Percentiles rank a stretch among this genome's conserved stretches.
These are phyloP conservation scores for Lampris megalopsis DNA, from an alignment of 2,113 vertebrate genomes.

Conservation along the genomic window DNA sequence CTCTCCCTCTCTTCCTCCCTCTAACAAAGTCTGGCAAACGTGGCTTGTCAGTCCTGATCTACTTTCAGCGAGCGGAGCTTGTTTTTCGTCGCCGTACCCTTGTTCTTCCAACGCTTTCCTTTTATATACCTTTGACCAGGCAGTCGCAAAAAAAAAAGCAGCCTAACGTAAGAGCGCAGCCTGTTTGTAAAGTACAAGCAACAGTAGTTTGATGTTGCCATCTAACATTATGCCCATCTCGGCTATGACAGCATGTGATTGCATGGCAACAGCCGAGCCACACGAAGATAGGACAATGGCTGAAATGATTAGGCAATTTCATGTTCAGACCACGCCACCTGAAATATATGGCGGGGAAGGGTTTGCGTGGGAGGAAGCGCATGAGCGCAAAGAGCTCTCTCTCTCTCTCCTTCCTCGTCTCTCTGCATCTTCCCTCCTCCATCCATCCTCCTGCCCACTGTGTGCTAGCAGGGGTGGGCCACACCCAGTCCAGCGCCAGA, in stretches of 20 bases:
- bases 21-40: constrained; percentile 49
- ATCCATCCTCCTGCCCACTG: constrained; percentile 47
- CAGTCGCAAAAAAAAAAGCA: constrained; percentile 27
- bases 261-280: neutral
- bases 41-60: constrained; percentile 68
- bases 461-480: constrained; percentile 44
- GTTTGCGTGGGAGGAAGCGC: constrained; percentile 53
- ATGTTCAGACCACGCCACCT: constrained; percentile 24
- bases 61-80: constrained; percentile 30
- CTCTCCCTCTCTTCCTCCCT: constrained; percentile 10
- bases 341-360: constrained; percentile 39
- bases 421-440: neutral
- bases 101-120: constrained; percentile 25
- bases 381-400: constrained; percentile 14
- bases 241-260: constrained; percentile 17
- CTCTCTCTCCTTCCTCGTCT: constrained; percentile 23
- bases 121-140: constrained; percentile 48
- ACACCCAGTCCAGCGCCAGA: constrained; percentile 78
- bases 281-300: neutral
- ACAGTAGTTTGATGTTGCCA: constrained; percentile 45
- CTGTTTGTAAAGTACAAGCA: constrained; percentile 24
- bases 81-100: constrained; percentile 39
- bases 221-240: constrained; percentile 39
- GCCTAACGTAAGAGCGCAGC: too few species aligned
- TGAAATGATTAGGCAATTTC: constrained; percentile 11